Base-by-base conservation (phyloP, 2,113 vertebrate genomes). In the Rafetus swinhoei region DNA sequence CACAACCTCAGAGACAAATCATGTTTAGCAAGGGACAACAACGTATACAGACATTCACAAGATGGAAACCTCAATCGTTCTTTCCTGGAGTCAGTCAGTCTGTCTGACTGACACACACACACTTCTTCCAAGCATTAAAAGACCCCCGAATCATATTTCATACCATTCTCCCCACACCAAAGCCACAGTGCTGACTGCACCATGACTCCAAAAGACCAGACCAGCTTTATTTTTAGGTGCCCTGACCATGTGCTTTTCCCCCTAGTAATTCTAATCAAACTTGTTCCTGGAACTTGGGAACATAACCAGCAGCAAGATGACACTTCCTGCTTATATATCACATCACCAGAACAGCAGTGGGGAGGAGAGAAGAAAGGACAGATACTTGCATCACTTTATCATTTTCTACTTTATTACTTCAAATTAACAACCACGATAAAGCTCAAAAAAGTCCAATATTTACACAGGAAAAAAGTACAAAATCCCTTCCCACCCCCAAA, bases 401-500 rank as follows among this genome's bases (percentile, higher is more conserved):
- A 98, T 98, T 98, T 98, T 98, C 98, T 98, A 98, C 98, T 98
- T 98, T 98, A 98, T 98, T 98, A 98, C 98, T 98, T 98, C 98
- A 98, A 98, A 98, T 98, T 98, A 98, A 98, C 98, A 98, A 98
- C 98, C 98, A 98, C 98, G 87, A 98, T 98, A 98, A 98, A 98
- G 98, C 98, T 98, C 98, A 98, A 98, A 98, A 98, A 98, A 98
- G 98, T 98, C 98, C 98, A 98, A 98, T 98, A 98, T 98, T 98
- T 98, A 98, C 98, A 98, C 98, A 98, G 98, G 98, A 98, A 98
- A 98, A 98, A 98, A 98, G 98, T 98, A 98, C 98, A 98, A 98
- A 98, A 98, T 98, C 97, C 98, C 98, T 97, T 97, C 90, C 69
- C 82, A 72, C 74, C 45, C 98, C 98, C 98, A 98, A 98, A 98